These are phyloP conservation scores for Ceuthmochares aereus DNA, from an alignment of 2,113 vertebrate species.

Conservation along the genomic window DNA sequence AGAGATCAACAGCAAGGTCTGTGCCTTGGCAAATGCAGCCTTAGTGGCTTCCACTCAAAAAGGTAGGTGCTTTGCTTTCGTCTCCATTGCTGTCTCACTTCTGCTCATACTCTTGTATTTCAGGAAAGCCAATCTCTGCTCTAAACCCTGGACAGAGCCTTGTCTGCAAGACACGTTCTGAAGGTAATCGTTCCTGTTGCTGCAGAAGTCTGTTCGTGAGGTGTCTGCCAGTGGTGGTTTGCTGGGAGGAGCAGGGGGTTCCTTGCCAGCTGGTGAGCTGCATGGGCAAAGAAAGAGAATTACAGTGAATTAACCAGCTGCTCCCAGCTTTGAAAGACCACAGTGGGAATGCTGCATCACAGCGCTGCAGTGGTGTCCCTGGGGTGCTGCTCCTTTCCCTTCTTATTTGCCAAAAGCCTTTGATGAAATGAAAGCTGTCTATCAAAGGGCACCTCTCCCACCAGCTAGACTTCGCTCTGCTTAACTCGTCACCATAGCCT, in stretches of 20 bases:
- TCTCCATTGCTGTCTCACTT: not conserved
- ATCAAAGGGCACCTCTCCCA: not conserved
- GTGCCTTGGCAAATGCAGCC: not conserved
- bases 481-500: too few species aligned
- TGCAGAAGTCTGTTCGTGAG: not conserved
- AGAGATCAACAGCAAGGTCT: not conserved
- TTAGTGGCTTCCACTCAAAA: not conserved
- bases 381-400: not conserved
- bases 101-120: not conserved
- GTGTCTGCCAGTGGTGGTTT: not conserved
- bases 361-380: not conserved
- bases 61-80: not conserved
- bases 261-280: not conserved
- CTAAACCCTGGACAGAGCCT: rapidly evolving
- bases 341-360: rapidly evolving
- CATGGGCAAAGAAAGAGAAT: not conserved
- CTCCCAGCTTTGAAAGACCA: not conserved
- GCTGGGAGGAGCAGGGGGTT: not conserved
- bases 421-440: not conserved
- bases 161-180: not conserved
- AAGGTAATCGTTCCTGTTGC: not conserved
- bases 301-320: not conserved
- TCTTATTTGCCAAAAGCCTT: not conserved
- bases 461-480: not conserved
- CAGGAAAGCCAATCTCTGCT: not conserved